phyloP scores from a whole-genome alignment of 2,113 vertebrate genomes.

The Solea solea region DNA sequence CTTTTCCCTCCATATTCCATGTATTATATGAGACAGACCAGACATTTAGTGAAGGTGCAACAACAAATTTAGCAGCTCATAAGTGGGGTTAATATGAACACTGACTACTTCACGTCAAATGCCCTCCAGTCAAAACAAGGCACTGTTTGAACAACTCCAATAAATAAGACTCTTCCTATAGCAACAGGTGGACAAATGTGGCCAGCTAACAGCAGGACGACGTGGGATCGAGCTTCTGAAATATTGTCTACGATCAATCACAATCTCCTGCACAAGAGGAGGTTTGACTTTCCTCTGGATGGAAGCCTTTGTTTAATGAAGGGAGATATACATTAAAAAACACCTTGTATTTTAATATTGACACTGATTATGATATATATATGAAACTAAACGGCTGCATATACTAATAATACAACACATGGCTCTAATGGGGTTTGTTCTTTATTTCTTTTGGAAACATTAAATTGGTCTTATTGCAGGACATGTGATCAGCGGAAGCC shows the following conservation, averaged over 20 bases:
- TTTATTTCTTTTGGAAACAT: conserved; percentile 32
- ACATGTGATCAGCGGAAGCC: conserved; percentile 57
- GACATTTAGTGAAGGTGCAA: no score
- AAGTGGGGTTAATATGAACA: no score
- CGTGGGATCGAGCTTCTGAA: no score
- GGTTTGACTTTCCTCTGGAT: background rate
- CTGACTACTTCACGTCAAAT: no score
- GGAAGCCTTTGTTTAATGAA: conserved; percentile 12
- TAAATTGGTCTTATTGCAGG: conserved; percentile 29
- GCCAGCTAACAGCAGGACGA: no score
- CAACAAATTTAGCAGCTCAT: no score
- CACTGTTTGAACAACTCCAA: no score
- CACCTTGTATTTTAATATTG: background rate
- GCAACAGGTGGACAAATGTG: no score
- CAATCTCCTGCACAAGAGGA: background rate
- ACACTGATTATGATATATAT: background rate
- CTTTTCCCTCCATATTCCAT: no score
- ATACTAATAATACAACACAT: conserved; percentile 14
- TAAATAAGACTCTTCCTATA: no score
- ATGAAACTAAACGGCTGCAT: background rate
- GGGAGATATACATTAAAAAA: background rate
- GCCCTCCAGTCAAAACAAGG: no score
- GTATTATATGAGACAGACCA: no score
- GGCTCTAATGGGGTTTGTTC: conserved; percentile 36
- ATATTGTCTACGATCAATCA: conserved; percentile 39